Evolutionary conservation across 2,113 vertebrate species (phyloP).

Genomic region (Pavo muticus): DNA sequence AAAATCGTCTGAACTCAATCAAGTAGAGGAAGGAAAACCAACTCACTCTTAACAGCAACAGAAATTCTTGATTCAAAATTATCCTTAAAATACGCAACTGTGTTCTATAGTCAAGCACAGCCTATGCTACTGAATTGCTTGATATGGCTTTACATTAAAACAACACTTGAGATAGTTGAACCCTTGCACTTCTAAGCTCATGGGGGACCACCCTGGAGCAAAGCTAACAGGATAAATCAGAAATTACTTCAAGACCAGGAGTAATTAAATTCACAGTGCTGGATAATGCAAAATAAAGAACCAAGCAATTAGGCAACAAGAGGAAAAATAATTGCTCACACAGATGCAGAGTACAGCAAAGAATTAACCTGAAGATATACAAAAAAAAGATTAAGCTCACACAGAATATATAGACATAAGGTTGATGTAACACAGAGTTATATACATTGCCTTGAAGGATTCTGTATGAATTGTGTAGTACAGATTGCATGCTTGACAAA

Average conservation of each 20-base stretch:
- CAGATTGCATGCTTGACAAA: background rate
- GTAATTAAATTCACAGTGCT: conserved; percentile 43
- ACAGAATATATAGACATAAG: background rate
- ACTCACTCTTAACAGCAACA: background rate
- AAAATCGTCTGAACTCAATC: background rate
- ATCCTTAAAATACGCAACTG: background rate
- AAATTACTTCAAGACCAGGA: conserved; percentile 32
- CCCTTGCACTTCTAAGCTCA: background rate
- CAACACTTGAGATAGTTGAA: background rate
- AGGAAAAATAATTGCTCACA: background rate
- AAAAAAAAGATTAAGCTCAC: background rate
- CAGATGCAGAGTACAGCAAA: background rate
- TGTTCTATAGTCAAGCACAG: background rate
- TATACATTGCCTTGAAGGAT: background rate
- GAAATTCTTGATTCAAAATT: background rate
- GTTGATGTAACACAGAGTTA: background rate
- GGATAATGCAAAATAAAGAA: background rate
- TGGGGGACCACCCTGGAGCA: background rate
- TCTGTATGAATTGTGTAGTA: background rate
- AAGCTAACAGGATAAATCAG: conserved; percentile 34
- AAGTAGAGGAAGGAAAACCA: background rate
- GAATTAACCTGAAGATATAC: background rate
- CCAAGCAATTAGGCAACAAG: background rate
- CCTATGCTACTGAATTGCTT: background rate
- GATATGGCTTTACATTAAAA: background rate